These are phyloP conservation scores for Bettongia penicillata DNA, from an alignment of 2,113 vertebrate genomes.

Conservation along the genomic window DNA sequence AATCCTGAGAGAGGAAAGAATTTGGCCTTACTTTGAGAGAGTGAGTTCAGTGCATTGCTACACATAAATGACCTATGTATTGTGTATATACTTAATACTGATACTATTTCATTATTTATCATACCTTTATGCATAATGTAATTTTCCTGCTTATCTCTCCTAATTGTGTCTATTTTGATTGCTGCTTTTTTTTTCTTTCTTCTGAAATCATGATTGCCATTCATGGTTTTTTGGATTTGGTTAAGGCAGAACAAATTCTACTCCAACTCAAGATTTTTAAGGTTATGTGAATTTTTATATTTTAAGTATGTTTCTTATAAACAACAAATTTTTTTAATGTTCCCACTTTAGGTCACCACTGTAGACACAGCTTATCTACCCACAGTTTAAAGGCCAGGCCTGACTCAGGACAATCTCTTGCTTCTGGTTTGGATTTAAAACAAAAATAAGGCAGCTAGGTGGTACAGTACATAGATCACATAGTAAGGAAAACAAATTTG, in stretches of 20 bases:
- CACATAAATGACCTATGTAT: background rate
- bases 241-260: background rate
- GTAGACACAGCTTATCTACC: background rate
- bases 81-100: background rate
- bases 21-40: background rate
- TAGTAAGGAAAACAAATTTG: background rate
- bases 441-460: background rate
- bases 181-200: too few species aligned
- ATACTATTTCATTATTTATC: background rate
- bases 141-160: background rate
- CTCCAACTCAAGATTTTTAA: background rate
- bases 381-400: background rate
- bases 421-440: background rate
- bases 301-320: background rate
- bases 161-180: background rate
- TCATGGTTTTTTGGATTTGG: background rate
- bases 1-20: background rate
- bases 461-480: background rate
- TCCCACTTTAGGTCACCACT: background rate
- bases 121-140: background rate
- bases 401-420: background rate
- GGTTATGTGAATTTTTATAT: background rate
- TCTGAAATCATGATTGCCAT: background rate
- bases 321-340: background rate
- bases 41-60: background rate